These are phyloP conservation scores for Acanthacorydalis orientalis DNA, from an alignment of 2,888 invertebrate genomes.

Conservation along the genomic window DNA sequence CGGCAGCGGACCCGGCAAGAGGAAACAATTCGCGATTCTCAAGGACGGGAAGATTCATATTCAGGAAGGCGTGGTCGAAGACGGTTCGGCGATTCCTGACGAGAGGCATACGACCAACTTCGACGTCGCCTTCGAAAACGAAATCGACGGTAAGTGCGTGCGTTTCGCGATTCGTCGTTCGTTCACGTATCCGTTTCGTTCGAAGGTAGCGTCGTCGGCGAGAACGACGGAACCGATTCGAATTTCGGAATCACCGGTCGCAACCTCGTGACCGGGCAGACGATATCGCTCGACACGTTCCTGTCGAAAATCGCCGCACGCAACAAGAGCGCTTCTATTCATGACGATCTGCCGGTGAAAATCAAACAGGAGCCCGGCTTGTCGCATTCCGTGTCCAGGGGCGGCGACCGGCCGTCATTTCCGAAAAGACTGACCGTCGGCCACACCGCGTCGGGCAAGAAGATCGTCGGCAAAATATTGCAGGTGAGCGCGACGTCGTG, in stretches of 20 bases:
- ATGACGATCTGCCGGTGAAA: neutral
- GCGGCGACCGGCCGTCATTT: neutral
- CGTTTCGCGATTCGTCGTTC: no score
- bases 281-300: slow-evolving; percentile 11
- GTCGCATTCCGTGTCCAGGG: neutral
- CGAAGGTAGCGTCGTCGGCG: slow-evolving; percentile 8
- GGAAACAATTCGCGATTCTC: slow-evolving; percentile 12
- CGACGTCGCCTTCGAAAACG: slow-evolving; percentile 1
- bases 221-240: neutral
- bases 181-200: neutral
- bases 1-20: neutral
- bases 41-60: slow-evolving; percentile 14
- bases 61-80: slow-evolving; percentile 7
- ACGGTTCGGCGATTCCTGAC: neutral
- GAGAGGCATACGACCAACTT: slow-evolving; percentile 1
- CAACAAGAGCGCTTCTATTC: neutral
- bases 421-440: slow-evolving; percentile 8
- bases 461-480: slow-evolving; percentile 12
- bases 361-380: neutral
- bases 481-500: slow-evolving; percentile 8
- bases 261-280: slow-evolving; percentile 12
- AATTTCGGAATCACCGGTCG: slow-evolving; percentile 9
- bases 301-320: slow-evolving; percentile 7
- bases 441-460: slow-evolving; percentile 11
- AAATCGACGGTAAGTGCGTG: slow-evolving; percentile 1